Conservation (phyloP, 2,113 vertebrate genomes). For the Eidolon helvum region DNA sequence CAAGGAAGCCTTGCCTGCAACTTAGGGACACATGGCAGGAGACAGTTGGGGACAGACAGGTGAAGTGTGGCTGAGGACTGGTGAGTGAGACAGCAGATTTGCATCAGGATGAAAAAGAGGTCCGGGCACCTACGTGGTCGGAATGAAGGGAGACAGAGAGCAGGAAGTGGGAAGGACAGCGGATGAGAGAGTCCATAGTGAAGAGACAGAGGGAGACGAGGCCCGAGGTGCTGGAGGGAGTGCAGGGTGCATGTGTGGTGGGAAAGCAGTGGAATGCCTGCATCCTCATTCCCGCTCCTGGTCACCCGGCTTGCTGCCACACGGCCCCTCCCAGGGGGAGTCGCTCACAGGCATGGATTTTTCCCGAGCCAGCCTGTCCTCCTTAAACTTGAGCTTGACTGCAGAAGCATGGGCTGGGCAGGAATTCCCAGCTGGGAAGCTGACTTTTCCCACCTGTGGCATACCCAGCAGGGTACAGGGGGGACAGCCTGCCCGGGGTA, state of each 20-base stretch:
- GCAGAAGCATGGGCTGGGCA: background rate
- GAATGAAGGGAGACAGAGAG: background rate
- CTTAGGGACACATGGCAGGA: background rate
- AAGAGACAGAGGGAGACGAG: background rate
- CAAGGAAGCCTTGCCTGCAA: background rate
- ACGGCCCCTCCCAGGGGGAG: rapidly evolving
- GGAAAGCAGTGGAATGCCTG: background rate
- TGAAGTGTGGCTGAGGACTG: background rate
- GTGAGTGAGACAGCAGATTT: background rate
- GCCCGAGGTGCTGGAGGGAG: background rate
- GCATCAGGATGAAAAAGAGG: background rate
- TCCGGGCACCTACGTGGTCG: background rate
- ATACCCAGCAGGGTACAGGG: background rate
- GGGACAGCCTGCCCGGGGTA: background rate
- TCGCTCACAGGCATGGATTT: background rate
- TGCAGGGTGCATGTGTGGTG: rapidly evolving
- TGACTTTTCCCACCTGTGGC: background rate
- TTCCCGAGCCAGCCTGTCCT: background rate
- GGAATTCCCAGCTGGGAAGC: background rate
- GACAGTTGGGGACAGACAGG: background rate
- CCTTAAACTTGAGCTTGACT: background rate
- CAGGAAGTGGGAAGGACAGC: background rate
- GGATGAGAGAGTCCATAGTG: background rate
- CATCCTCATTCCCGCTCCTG: rapidly evolving
- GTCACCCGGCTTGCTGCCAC: background rate